A percentile compares a stretch with the other conserved stretches of the same genome.
phyloP scores from a whole-genome alignment of 2,888 invertebrate genomes.

The Torymus tubicola region DNA sequence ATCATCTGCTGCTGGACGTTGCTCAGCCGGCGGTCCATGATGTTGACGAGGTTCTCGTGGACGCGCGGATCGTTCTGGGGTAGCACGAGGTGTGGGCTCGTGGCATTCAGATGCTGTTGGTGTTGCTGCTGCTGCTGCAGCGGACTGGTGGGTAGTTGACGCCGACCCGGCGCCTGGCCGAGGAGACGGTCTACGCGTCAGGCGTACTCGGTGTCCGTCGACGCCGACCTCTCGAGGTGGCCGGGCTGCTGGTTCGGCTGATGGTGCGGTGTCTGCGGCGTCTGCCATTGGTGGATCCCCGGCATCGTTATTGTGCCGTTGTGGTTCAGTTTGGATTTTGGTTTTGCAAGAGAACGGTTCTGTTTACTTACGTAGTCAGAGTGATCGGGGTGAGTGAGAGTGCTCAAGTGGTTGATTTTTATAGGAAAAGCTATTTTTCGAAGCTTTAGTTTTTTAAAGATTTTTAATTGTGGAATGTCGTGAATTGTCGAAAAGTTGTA shows the following conservation, averaged over 20 bases:
- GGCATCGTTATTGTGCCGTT: slow-evolving; percentile 65
- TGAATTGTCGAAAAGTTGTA: too few relatives aligned
- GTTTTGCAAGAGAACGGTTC: background rate
- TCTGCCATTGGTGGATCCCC: too few relatives aligned
- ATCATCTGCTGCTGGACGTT: slow-evolving; percentile 66
- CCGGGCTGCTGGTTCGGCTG: slow-evolving; percentile 55
- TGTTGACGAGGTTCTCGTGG: slow-evolving; percentile 70
- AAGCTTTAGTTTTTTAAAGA: too few relatives aligned
- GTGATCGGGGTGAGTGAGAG: too few relatives aligned
- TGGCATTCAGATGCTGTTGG: background rate
- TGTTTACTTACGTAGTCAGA: background rate
- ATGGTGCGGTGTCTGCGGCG: slow-evolving; percentile 73
- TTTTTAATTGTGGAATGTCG: too few relatives aligned
- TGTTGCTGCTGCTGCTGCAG: slow-evolving; percentile 24
- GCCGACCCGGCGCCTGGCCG: slow-evolving; percentile 57
- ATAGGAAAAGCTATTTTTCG: too few relatives aligned
- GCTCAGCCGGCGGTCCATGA: slow-evolving; percentile 72
- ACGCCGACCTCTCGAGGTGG: slow-evolving; percentile 75
- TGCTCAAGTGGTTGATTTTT: too few relatives aligned
- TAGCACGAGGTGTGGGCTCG: slow-evolving; percentile 19
- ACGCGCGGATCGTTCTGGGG: slow-evolving; percentile 67
- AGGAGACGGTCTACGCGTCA: slow-evolving; percentile 78
- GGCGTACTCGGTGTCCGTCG: slow-evolving; percentile 86
- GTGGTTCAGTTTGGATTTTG: background rate
- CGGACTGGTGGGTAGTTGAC: slow-evolving; percentile 51